Base-by-base conservation (phyloP, 2,888 invertebrate species). In the Drosophila picticornis region DNA sequence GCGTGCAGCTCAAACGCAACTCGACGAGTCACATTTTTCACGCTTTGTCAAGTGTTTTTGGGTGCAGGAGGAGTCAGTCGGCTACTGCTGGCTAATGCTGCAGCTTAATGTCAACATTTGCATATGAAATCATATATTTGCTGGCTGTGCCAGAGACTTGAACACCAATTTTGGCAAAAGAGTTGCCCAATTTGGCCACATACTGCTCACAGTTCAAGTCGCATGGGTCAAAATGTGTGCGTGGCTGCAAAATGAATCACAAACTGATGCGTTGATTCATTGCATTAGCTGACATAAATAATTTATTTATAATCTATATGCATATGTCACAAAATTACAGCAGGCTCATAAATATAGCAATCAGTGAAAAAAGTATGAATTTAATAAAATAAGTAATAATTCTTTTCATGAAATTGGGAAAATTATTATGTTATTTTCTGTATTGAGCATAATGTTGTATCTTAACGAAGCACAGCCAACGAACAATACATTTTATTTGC, bases 101-200 rank as follows among this genome's bases (percentile, higher is more conserved):
- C 73, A 88, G 91, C 88, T 91, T 90, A 88, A 84, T 91, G 91
- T 91, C 90, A 89, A 86, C 76, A 91, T 91, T 91, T 91, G 91
- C 91, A 91, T 91, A 90, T 75, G 77, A 72, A 81, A 79, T 80
- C 86, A 72, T 88, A 81, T 50, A 27, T 57, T 74, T 59, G 46
- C 59, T 64, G 71, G 55, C 57, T 19, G 34, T 67, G 74, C 74
- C 69, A 69, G 60, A 65, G 59, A 55, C 59, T 72, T 59, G 48
- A 55, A 59, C 72, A 71, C 78, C 83, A 71, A 85, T 75, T 88
- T 78, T 72, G 75, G 79, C 61, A 56, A 13, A 55, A 61, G 56
- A 51, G 34, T 67, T 69, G 59, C 84, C 75, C 57, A 77, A 76
- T 81, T 81, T 81, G 82, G 81, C 65, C 38, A 74, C 40, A 46